Conservation (phyloP, 2,888 invertebrate species). For the Hofmannophila pseudospretella region DNA sequence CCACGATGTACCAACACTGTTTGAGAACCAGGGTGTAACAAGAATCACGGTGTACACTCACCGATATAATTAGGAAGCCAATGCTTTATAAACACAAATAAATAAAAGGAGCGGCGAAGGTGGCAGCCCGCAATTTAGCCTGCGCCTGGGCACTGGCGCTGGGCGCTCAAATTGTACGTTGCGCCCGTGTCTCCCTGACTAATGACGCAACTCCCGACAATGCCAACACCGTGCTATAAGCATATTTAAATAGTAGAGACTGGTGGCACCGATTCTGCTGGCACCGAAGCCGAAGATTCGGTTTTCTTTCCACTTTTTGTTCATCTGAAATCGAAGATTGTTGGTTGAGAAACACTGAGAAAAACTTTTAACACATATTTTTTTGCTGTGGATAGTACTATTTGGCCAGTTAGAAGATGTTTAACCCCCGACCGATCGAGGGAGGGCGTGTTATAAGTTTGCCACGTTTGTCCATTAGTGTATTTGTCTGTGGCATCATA, state of each 20-base stretch:
- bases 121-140: constrained; percentile 71
- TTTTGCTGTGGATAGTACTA: no score
- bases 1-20: no score
- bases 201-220: constrained; percentile 62
- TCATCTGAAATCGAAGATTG: no score
- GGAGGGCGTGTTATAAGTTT: no score
- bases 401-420: no score
- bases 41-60: constrained; percentile 59
- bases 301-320: no score
- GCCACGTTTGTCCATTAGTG: no score
- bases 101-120: constrained; percentile 66
- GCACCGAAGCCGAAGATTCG: no score
- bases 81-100: constrained; percentile 73
- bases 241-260: constrained; percentile 48
- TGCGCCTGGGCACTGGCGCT: constrained; percentile 37
- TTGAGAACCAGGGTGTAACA: neutral
- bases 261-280: constrained; percentile 27
- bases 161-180: constrained; percentile 66
- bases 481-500: no score
- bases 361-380: no score
- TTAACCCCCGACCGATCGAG: no score
- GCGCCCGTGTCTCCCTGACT: constrained; percentile 60
- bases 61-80: constrained; percentile 67
- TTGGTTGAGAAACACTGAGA: no score
- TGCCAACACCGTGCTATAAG: constrained; percentile 47